Evolutionary conservation across 2,797 vertebrate genomes (phyloP), one percentile per base, ranked within the genome.

Genomic region (Neolamprologus multifasciatus): DNA sequence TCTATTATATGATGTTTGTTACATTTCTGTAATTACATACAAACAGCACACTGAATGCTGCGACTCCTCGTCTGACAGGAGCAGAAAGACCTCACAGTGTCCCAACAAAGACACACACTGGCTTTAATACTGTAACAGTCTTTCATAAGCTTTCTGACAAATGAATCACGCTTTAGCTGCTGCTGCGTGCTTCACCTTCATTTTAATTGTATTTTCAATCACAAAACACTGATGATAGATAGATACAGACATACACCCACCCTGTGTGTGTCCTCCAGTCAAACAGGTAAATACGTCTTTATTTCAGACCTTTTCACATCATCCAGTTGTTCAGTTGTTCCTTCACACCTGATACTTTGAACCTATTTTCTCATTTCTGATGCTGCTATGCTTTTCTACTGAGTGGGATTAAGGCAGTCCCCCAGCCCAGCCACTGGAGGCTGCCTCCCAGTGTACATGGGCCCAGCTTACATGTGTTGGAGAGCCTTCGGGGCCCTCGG

Each of bases 1-100:
- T 29, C 23, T 17, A 45, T 11, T 0, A 57, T 26, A 26, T 26
- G 26, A 26, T 33, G 2, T 19, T 19, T 62, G 29, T 19, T 33
- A 33, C 19, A 62, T 5, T 62, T 62, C 57, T 62, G 16, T 1
- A 2, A 71, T 0, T 29, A 17, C n/a, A 16, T 16, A 26, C 38
- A 26, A 71, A 11, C 21, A 26, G 38, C 9, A 14, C 8, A 2
- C 57, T 62, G 29, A 33, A 33, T 62, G 17, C 57, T 33, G 57
- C 1, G 1, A 29, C 26, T 26, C 26, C 26, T 13, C 3, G 7
- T 38, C 12, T 40, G 7, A 38, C 17, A 67, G 26, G 26, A 26
- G 62, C 33, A 21, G 62, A 64, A 64, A 38, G 62, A 23, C 36
- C 36, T 43, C 64, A 36, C 59, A 16, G n/a, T 23, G 64, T 40